Evolutionary conservation across 2,888 invertebrate genomes (phyloP), one percentile per base, ranked within the genome.

Genomic region (Eupsilia transversa): DNA sequence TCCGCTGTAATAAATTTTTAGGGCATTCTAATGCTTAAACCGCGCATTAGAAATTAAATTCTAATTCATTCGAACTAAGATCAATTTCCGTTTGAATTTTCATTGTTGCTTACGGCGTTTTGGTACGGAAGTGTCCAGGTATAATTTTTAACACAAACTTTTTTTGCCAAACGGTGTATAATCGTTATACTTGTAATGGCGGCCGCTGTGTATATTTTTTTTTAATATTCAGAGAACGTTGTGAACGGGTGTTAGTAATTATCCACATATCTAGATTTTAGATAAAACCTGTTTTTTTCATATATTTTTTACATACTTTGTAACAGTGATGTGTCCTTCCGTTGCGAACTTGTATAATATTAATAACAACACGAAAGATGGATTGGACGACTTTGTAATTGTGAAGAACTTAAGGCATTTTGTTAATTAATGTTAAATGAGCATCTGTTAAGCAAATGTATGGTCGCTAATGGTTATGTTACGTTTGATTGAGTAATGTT

Each of bases 81-180:
- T 67, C 38, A 12, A 77, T 64, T 83, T 87, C 83, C 0, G 35
- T 49, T 76, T 80, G 61, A 10, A 4, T 76, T 41, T 57, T 9
- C 0, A 5, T 0, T 52, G 84, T 72, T 46, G 74, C 52, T 89
- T 92, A 85, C 2, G 71, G 23, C 86, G 27, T 92, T 93, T 81
- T 73, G 64, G 2, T 4, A 69, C 54, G 41, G 38, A 14, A 23
- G 12, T 20, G 12, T 41, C 66, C 74, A 81, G 85, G 90, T 91
- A 93, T 93, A 94, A 94, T 95, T 95, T 95, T 95, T 93, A 94
- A 94, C 90, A 94, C 91, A 91, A 92, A 87, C 85, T 89, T 93
- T 92, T 92, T 93, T 91, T 77, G 94, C 94, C 92, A 94, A 94
- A 93, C 77, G 80, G 80, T 91, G 92, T 93, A 91, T 94, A 94